Evolutionary conservation across 2,888 invertebrate genomes (phyloP).

Genomic region (Drosophila incognita): DNA sequence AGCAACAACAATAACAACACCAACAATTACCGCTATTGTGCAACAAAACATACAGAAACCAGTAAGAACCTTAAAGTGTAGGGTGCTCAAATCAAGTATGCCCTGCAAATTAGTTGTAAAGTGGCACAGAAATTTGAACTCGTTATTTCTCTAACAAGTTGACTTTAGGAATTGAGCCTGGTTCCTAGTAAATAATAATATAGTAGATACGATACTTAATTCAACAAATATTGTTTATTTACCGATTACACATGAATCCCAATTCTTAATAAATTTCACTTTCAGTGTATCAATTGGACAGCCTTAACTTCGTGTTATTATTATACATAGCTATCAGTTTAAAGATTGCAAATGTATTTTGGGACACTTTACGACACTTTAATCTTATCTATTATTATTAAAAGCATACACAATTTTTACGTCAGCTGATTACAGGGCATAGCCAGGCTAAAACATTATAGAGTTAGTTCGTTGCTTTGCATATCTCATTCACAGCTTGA

Average conservation of each 20-base stretch:
- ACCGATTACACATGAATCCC: not conserved
- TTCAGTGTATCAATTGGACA: not conserved
- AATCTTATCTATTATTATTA: not conserved
- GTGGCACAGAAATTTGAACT: not conserved
- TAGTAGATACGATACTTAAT: not conserved
- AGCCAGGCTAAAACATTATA: slow-evolving; percentile 15
- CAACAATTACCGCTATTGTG: slow-evolving; percentile 48
- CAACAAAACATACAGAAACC: slow-evolving; percentile 17
- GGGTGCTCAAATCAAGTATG: slow-evolving; percentile 9
- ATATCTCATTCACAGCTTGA: slow-evolving; percentile 32
- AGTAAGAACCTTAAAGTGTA: slow-evolving; percentile 33
- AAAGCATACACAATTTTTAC: slow-evolving; percentile 9
- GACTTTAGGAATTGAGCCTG: not conserved
- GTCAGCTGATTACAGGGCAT: slow-evolving; percentile 43
- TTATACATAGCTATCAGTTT: not conserved
- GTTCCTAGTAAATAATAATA: not conserved
- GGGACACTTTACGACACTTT: not conserved
- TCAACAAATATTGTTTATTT: not conserved
- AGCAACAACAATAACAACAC: slow-evolving; percentile 4
- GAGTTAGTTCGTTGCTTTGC: slow-evolving; percentile 26
- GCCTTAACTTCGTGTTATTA: not conserved
- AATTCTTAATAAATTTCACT: not conserved
- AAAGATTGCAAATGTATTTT: not conserved
- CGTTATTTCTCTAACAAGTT: not conserved
- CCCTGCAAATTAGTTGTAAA: not conserved